phyloP scores from a whole-genome alignment of 2,888 invertebrate genomes.

The Exocentrus adspersus region DNA sequence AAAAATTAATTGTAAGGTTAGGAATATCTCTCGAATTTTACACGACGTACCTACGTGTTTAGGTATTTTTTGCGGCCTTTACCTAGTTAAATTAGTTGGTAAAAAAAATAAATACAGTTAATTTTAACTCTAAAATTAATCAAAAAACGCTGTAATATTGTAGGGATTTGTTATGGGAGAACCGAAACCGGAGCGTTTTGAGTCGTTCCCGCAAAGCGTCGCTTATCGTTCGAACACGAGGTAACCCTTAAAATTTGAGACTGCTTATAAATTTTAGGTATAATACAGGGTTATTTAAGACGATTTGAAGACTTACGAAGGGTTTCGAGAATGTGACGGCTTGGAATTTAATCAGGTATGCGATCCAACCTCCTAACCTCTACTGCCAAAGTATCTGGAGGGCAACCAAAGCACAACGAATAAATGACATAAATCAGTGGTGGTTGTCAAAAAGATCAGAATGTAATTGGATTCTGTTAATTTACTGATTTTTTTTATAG shows the following conservation, averaged over 20 bases:
- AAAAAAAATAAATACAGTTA: slow-evolving; percentile 36
- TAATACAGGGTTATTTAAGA: slow-evolving; percentile 1
- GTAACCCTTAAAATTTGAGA: slow-evolving; percentile 3
- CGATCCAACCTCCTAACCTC: too few species aligned
- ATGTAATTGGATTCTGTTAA: too few species aligned
- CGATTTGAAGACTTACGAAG: slow-evolving; percentile 4
- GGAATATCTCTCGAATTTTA: slow-evolving; percentile 53
- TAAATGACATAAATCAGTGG: too few species aligned
- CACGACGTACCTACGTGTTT: slow-evolving; percentile 38
- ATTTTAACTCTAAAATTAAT: slow-evolving; percentile 28
- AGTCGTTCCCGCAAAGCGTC: not conserved
- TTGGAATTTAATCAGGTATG: too few species aligned
- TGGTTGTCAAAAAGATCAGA: too few species aligned
- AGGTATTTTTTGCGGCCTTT: slow-evolving; percentile 55
- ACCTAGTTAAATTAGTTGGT: slow-evolving; percentile 51
- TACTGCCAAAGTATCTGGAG: too few species aligned
- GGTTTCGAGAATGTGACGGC: not conserved
- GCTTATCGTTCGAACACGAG: not conserved
- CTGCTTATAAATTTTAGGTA: slow-evolving; percentile 1
- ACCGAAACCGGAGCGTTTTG: slow-evolving; percentile 1
- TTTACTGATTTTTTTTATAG: too few species aligned
- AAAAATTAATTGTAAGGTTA: slow-evolving; percentile 43
- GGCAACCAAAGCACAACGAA: too few species aligned
- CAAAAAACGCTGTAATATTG: slow-evolving; percentile 18
- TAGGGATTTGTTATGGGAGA: slow-evolving; percentile 16